Conservation (phyloP, 2,113 vertebrate species). For the Callospermophilus lateralis region DNA sequence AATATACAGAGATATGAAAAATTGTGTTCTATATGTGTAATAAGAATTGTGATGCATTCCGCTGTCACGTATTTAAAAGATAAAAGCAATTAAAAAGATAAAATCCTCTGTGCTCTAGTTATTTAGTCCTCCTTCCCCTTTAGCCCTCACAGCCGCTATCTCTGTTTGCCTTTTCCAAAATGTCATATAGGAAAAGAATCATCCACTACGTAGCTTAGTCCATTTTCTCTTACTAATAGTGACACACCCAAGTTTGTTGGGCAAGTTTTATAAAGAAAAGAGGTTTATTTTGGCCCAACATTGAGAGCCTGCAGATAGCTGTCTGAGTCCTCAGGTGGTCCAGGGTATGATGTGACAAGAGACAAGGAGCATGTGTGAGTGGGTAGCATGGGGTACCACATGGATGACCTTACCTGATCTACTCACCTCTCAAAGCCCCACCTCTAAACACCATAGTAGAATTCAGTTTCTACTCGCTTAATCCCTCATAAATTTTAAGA, state of each 20-base stretch:
- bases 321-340: background rate
- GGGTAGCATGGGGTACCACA: no score
- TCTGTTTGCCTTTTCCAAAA: background rate
- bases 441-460: background rate
- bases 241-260: background rate
- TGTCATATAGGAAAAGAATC: background rate
- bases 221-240: background rate
- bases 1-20: no score
- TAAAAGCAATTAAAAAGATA: no score
- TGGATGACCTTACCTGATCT: background rate
- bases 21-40: no score
- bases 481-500: background rate
- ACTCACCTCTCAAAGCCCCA: background rate
- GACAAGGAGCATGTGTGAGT: background rate
- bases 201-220: background rate
- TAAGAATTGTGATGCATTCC: no score
- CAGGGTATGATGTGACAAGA: background rate
- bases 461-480: background rate
- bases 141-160: background rate
- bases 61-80: no score
- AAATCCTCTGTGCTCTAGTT: background rate
- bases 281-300: background rate
- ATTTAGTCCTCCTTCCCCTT: background rate
- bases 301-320: background rate
- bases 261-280: background rate